Evolutionary conservation across 2,113 vertebrate species (phyloP).

Genomic region (Silurus glanis): DNA sequence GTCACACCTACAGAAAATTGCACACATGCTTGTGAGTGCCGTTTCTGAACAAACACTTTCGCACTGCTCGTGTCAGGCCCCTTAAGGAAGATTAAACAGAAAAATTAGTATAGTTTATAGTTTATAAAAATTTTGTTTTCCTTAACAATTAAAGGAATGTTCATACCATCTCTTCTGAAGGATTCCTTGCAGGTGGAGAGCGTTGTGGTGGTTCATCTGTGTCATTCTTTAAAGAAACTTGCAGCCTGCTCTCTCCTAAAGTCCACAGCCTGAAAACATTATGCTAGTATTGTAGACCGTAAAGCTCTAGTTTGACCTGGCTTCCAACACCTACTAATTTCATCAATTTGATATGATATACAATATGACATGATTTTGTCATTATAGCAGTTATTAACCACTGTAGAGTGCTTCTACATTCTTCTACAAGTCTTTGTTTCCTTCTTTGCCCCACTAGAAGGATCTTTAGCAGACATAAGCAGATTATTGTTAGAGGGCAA

Average conservation of each 20-base stretch:
- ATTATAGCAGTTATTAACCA: neutral
- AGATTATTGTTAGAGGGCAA: conserved; percentile 59
- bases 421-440: neutral
- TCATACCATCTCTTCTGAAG: conserved; percentile 56
- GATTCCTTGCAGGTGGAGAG: conserved; percentile 51
- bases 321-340: neutral
- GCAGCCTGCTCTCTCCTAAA: conserved; percentile 65
- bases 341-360: neutral
- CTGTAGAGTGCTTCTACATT: neutral
- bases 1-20: no score
- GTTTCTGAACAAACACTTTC: no score
- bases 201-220: conserved; percentile 55
- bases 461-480: conserved; percentile 65
- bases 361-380: neutral
- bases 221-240: conserved; percentile 62
- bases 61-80: no score
- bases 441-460: neutral
- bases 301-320: neutral
- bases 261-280: conserved; percentile 66
- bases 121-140: no score
- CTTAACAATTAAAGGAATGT: neutral
- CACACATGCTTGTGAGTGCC: no score
- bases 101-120: no score
- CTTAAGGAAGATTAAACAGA: no score
- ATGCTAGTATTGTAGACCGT: neutral